These are phyloP conservation scores for Montipora capitata DNA, from an alignment of 92 coral and sea anemone genomes.

Conservation along the genomic window DNA sequence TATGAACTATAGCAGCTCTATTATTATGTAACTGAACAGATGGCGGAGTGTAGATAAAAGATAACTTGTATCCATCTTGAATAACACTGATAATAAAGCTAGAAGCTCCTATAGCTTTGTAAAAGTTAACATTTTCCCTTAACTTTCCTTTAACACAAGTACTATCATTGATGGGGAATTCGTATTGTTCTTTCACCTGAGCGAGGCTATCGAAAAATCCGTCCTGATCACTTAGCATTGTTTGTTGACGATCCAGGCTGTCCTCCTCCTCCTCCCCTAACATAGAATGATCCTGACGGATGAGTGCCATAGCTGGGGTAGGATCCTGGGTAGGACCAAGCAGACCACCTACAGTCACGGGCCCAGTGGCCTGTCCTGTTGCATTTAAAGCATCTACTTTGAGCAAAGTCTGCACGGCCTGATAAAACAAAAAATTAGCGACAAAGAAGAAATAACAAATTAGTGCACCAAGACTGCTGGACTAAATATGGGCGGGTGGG, in stretches of 20 bases:
- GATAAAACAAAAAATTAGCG: background rate
- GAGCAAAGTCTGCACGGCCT: slow-evolving; percentile 1
- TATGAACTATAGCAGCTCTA: background rate
- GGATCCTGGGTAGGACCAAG: background rate
- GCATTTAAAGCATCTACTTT: slow-evolving; percentile 3
- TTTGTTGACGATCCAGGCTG: background rate
- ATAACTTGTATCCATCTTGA: background rate
- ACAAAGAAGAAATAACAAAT: too few relatives aligned
- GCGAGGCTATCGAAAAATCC: background rate
- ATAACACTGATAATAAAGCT: background rate
- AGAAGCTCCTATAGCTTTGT: background rate
- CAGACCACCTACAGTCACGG: background rate
- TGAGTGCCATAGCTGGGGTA: slow-evolving; percentile 6
- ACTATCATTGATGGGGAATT: background rate
- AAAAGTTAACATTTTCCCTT: background rate
- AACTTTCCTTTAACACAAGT: background rate
- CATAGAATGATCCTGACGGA: slow-evolving; percentile 21
- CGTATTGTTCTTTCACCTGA: slow-evolving; percentile 19
- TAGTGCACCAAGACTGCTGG: too few relatives aligned
- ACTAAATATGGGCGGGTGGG: too few relatives aligned
- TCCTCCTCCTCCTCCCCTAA: slow-evolving; percentile 13
- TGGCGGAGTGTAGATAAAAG: background rate
- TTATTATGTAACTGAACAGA: background rate
- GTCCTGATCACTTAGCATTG: background rate
- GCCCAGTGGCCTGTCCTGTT: background rate